Percentiles rank a stretch among this genome's conserved stretches.
Conservation (phyloP, 2,888 invertebrate species). For the Tipula confusa region DNA sequence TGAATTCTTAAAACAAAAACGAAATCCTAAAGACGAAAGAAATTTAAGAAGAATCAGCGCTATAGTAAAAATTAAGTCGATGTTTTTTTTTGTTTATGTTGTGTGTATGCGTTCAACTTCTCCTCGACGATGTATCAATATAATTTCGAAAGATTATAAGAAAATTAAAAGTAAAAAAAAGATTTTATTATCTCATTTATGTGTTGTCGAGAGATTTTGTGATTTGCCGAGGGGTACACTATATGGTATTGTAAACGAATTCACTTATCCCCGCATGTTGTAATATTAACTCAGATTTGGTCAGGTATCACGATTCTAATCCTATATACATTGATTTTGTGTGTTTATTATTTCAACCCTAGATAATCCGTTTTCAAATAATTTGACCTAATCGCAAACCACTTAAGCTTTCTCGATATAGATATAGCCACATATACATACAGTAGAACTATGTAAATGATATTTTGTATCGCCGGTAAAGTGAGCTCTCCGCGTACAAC, state of each 20-base stretch:
- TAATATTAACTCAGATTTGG: neutral
- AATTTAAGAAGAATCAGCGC: constrained; percentile 4
- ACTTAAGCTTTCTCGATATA: neutral
- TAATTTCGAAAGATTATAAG: neutral
- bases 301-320: neutral
- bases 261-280: neutral
- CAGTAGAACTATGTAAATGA: no score
- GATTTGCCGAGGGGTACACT: neutral
- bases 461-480: neutral
- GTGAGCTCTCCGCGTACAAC: neutral
- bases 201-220: neutral
- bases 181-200: neutral
- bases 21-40: neutral
- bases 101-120: neutral
- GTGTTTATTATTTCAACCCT: neutral
- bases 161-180: neutral
- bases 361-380: neutral
- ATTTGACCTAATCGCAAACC: neutral
- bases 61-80: neutral
- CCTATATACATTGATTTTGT: neutral
- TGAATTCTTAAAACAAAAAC: neutral
- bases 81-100: neutral
- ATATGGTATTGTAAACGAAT: neutral
- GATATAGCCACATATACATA: neutral
- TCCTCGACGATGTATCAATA: no score